A percentile compares a stretch with the other conserved stretches of the same genome.
Evolutionary conservation across 2,888 invertebrate species (phyloP).

Genomic region (Scelioninae gen. 2): DNA sequence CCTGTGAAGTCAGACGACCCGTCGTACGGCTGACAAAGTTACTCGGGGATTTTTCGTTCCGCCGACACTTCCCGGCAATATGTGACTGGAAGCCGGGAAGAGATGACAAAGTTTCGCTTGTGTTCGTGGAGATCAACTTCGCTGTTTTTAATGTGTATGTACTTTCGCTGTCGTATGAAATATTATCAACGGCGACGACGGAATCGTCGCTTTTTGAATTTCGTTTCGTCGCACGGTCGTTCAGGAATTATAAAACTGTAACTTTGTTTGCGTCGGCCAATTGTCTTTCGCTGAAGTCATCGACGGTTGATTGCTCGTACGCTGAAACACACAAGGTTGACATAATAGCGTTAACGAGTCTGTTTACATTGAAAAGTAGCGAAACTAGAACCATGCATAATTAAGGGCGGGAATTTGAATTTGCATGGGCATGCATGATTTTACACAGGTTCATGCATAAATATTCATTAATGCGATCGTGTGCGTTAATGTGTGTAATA

Average conservation of each 20-base stretch:
- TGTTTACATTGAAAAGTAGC: slow-evolving; percentile 40
- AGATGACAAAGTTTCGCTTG: slow-evolving; percentile 32
- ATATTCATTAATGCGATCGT: slow-evolving; percentile 32
- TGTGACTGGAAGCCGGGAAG: slow-evolving; percentile 22
- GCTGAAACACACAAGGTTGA: slow-evolving; percentile 33
- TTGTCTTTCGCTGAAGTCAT: slow-evolving; percentile 27
- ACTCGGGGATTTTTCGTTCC: slow-evolving; percentile 44
- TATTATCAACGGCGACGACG: not conserved
- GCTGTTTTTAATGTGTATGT: slow-evolving; percentile 1
- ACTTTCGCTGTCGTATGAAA: slow-evolving; percentile 4
- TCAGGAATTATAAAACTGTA: not conserved
- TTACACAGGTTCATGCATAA: slow-evolving; percentile 31
- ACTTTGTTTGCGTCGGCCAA: not conserved
- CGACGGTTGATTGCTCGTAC: slow-evolving; percentile 13
- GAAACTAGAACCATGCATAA: slow-evolving; percentile 43
- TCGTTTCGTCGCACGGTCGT: slow-evolving; percentile 1
- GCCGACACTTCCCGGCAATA: slow-evolving; percentile 28
- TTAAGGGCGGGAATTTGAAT: slow-evolving; percentile 25
- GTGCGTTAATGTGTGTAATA: no score
- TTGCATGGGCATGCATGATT: slow-evolving; percentile 46
- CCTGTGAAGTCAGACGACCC: slow-evolving; percentile 49
- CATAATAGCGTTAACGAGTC: slow-evolving; percentile 32
- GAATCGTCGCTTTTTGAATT: slow-evolving; percentile 1
- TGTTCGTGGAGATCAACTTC: slow-evolving; percentile 15
- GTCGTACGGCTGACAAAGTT: slow-evolving; percentile 37